These are phyloP conservation scores for Drosophila sp. DNA, from an alignment of 1,140 invertebrate species.

Conservation along the genomic window DNA sequence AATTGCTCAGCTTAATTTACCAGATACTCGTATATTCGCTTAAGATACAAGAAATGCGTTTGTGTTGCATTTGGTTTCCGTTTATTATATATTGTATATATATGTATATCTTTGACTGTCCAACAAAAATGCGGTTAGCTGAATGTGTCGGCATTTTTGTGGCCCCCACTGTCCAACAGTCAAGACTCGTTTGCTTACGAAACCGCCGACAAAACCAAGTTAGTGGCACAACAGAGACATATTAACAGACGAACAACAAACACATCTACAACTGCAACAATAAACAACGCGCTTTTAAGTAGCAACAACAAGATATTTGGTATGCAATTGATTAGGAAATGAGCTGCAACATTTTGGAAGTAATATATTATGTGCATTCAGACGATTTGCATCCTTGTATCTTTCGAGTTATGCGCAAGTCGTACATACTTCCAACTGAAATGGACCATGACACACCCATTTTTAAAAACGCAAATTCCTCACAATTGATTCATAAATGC, in stretches of 20 bases:
- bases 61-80: slow-evolving; percentile 45
- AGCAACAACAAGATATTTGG: slow-evolving; percentile 23
- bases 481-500: slow-evolving; percentile 65
- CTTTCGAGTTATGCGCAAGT: slow-evolving; percentile 9
- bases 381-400: slow-evolving; percentile 10
- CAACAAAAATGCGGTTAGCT: slow-evolving; percentile 40
- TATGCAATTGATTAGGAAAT: slow-evolving; percentile 48
- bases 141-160: slow-evolving; percentile 47
- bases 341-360: not conserved
- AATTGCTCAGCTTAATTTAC: slow-evolving; percentile 36
- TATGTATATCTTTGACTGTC: slow-evolving; percentile 33
- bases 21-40: slow-evolving; percentile 20
- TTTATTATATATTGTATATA: slow-evolving; percentile 15
- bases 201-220: slow-evolving; percentile 40
- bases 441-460: slow-evolving; percentile 53
- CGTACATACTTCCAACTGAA: slow-evolving; percentile 3
- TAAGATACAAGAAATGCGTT: slow-evolving; percentile 61
- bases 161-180: slow-evolving; percentile 12
- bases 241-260: slow-evolving; percentile 14
- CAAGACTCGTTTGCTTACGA: slow-evolving; percentile 56
- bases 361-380: slow-evolving; percentile 1
- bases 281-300: slow-evolving; percentile 16
- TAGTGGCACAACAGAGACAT: slow-evolving; percentile 37
- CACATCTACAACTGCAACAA: no score
- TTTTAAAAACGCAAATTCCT: slow-evolving; percentile 53